Evolutionary conservation across 2,113 vertebrate species (phyloP).

Genomic region (Mustela lutreola): DNA sequence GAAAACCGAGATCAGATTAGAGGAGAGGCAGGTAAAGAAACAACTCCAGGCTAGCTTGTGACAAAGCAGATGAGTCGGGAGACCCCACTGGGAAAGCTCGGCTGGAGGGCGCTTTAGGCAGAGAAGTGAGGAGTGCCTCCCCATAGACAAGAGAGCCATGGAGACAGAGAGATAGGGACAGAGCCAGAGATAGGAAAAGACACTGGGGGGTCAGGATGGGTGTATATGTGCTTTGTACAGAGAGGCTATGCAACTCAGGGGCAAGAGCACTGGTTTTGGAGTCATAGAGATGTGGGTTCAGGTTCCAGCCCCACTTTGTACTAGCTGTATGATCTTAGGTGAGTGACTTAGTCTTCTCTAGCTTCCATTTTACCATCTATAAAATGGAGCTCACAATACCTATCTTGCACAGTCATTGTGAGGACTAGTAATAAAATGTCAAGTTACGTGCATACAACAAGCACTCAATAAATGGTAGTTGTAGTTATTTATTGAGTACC

Average conservation of each 20-base stretch:
- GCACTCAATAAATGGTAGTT: not conserved
- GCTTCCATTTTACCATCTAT: slow-evolving; percentile 15
- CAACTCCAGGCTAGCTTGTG: not conserved
- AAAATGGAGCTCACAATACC: not conserved
- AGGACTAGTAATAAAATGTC: not conserved
- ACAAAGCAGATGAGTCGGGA: not conserved
- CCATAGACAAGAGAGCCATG: no score
- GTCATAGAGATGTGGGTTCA: not conserved
- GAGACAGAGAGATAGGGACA: not conserved
- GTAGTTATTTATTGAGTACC: not conserved
- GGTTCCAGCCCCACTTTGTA: not conserved
- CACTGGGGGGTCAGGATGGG: not conserved
- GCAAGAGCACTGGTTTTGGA: not conserved
- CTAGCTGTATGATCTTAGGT: not conserved
- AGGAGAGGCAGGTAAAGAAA: not conserved
- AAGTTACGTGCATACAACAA: not conserved
- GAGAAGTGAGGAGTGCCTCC: not conserved
- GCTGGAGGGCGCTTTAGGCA: not conserved
- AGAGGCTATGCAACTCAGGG: not conserved
- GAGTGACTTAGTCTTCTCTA: not conserved
- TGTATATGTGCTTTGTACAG: not conserved
- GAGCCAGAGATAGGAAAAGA: not conserved
- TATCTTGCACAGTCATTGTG: not conserved
- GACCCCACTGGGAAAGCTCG: not conserved
- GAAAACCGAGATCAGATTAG: not conserved